These are phyloP conservation scores for Pituophis catenifer DNA, from an alignment of 2,113 vertebrate species.

Conservation along the genomic window DNA sequence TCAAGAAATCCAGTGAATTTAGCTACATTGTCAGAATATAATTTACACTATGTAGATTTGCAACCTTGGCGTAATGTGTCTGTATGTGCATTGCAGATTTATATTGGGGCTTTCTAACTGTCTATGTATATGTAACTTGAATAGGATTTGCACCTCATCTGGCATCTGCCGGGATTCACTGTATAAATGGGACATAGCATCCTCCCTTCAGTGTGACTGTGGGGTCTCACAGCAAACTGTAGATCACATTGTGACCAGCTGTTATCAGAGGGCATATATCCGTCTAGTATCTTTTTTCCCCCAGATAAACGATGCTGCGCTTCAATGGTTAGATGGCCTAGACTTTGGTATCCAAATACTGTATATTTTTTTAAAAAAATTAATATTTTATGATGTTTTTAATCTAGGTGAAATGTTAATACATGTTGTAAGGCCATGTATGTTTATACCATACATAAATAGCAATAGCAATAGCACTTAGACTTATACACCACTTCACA, in stretches of 20 bases:
- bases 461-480: no score
- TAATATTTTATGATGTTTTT: background rate
- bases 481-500: no score
- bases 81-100: background rate
- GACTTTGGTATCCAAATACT: background rate
- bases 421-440: background rate
- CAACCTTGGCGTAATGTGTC: background rate
- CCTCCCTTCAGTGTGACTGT: background rate
- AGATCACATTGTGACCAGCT: background rate
- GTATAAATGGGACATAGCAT: background rate
- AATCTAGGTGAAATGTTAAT: background rate
- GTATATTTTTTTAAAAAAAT: background rate
- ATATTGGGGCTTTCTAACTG: background rate
- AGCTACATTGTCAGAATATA: background rate
- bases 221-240: background rate
- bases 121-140: background rate
- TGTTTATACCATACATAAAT: background rate
- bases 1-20: background rate
- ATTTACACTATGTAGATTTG: background rate
- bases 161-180: background rate
- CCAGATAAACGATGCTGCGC: background rate
- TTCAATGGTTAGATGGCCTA: background rate
- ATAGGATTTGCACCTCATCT: background rate
- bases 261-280: background rate
- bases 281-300: background rate